phyloP scores from a whole-genome alignment of 2,888 invertebrate genomes.

The Oligia latruncula region DNA sequence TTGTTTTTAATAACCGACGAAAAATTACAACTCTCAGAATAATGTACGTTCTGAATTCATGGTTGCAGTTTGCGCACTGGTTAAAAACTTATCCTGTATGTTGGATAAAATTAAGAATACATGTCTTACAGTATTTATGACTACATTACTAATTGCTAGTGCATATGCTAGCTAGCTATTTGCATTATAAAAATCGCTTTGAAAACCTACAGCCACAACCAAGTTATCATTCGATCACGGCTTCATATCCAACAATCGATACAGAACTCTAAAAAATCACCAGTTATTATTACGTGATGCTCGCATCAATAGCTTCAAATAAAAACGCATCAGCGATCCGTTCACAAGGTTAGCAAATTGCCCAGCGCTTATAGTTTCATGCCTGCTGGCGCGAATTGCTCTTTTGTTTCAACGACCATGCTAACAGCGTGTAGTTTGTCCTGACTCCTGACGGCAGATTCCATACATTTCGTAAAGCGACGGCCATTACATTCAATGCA shows the following conservation, averaged over 20 bases:
- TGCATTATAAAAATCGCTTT: background rate
- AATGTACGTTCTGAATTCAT: too few relatives aligned
- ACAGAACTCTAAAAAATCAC: background rate
- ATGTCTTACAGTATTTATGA: background rate
- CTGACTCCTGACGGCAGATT: constrained; percentile 28
- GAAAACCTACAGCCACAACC: background rate
- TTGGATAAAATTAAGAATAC: background rate
- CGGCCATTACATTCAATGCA: constrained; percentile 46
- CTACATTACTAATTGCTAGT: background rate
- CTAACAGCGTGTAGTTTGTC: constrained; percentile 44
- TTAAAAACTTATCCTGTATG: too few relatives aligned
- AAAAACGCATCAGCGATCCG: constrained; percentile 38
- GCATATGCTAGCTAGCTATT: background rate
- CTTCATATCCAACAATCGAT: background rate
- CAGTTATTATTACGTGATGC: constrained; percentile 8
- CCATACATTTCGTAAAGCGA: constrained; percentile 25
- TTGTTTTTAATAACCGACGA: too few relatives aligned
- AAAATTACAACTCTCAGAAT: too few relatives aligned
- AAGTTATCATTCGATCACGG: background rate
- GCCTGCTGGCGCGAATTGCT: constrained; percentile 52
- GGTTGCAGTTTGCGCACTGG: too few relatives aligned
- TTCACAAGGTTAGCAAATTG: constrained; percentile 52
- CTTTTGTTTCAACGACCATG: constrained; percentile 55
- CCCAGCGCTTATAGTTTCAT: constrained; percentile 50
- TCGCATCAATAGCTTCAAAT: constrained; percentile 21